Evolutionary conservation across 2,888 invertebrate species (phyloP).

Genomic region (Drosophila villosipedis): DNA sequence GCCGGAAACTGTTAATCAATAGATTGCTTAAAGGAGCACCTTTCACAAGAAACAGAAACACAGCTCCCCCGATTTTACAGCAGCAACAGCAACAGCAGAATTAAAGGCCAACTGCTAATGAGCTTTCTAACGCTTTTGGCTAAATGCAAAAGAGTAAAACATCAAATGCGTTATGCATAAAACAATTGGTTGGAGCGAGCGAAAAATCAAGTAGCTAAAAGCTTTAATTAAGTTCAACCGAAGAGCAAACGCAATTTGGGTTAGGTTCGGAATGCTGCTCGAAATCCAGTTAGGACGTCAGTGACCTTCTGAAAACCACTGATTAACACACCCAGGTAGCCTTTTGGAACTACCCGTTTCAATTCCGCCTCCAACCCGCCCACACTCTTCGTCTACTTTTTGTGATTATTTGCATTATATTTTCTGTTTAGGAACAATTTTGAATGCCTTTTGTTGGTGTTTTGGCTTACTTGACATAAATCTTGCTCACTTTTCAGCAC

Average conservation of each 20-base stretch:
- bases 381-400: conserved; percentile 3
- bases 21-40: conserved; percentile 39
- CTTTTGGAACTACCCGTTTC: conserved; percentile 16
- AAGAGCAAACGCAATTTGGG: not conserved
- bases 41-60: conserved; percentile 7
- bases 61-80: not conserved
- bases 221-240: conserved; percentile 2
- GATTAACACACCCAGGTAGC: conserved; percentile 26
- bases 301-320: conserved; percentile 19
- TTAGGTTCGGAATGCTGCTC: not conserved
- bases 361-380: not conserved
- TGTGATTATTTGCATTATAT: conserved; percentile 38
- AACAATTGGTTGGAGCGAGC: conserved; percentile 1
- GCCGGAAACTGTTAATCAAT: conserved; percentile 47
- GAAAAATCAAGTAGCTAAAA: not conserved
- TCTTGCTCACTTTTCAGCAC: conserved; percentile 73
- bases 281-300: not conserved
- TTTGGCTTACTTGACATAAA: conserved; percentile 75
- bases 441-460: conserved; percentile 64
- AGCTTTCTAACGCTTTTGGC: conserved; percentile 39
- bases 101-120: conserved; percentile 23
- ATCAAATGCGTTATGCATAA: not conserved
- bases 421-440: conserved; percentile 47
- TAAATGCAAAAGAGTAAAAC: conserved; percentile 14
- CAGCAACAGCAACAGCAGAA: not conserved